Conservation (phyloP, 2,888 invertebrate species). For the Amphipoea lucens region DNA sequence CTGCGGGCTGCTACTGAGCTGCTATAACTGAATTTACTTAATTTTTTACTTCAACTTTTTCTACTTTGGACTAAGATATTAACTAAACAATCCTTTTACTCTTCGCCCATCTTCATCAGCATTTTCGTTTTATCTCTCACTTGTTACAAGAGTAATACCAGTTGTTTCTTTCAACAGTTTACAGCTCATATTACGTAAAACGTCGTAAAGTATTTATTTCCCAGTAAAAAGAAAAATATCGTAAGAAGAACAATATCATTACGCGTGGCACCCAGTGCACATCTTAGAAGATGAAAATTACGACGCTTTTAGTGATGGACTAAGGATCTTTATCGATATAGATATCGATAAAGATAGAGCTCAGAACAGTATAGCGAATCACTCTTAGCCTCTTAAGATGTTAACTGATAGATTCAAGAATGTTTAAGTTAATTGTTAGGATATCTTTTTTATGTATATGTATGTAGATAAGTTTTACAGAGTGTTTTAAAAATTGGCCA, state of each 20-base stretch:
- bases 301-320: slow-evolving; percentile 54
- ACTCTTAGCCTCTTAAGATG: neutral
- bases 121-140: slow-evolving; percentile 42
- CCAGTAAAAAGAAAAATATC: slow-evolving; percentile 75
- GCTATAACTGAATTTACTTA: neutral
- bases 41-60: neutral
- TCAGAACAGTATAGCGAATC: no score
- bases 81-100: neutral
- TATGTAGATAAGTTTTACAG: neutral
- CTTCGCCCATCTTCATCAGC: slow-evolving; percentile 17
- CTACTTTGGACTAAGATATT: neutral
- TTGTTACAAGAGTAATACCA: slow-evolving; percentile 30
- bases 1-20: no score
- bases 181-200: slow-evolving; percentile 65
- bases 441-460: neutral
- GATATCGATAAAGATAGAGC: slow-evolving; percentile 49
- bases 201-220: slow-evolving; percentile 79
- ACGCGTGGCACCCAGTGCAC: slow-evolving; percentile 68
- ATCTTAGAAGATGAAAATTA: slow-evolving; percentile 72
- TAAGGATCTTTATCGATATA: slow-evolving; percentile 39
- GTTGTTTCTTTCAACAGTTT: slow-evolving; percentile 58
- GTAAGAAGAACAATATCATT: slow-evolving; percentile 75
- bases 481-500: neutral
- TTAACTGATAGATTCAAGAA: neutral
- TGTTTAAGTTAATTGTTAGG: no score